Conservation (phyloP, 2,113 vertebrate genomes). For the Porphyrio hochstetteri region DNA sequence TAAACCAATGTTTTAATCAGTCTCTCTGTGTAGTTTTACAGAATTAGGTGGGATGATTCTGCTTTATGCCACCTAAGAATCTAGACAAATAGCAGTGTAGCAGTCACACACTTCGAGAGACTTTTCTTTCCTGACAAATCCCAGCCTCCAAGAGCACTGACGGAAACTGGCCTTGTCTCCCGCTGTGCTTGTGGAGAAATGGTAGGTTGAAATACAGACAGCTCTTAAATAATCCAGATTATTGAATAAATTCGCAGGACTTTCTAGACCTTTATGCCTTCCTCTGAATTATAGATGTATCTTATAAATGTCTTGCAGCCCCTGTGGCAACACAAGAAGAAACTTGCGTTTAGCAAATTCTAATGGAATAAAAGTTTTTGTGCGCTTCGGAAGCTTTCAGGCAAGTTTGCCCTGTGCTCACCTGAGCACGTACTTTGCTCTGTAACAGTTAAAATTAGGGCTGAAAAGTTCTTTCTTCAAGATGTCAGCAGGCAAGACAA, state of each 20-base stretch:
- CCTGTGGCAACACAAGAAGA: neutral
- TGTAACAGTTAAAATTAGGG: neutral
- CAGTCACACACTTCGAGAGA: neutral
- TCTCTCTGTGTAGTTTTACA: neutral
- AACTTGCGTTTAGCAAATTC: neutral
- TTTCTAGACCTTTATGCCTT: neutral
- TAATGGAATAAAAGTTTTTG: neutral
- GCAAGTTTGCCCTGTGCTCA: neutral
- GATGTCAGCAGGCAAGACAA: neutral
- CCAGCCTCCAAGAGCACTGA: neutral
- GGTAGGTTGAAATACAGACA: rapidly evolving
- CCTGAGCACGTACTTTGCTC: neutral
- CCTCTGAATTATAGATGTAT: neutral
- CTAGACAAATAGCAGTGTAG: neutral
- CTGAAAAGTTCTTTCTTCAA: neutral
- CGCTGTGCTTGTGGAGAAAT: rapidly evolving
- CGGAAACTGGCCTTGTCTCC: neutral
- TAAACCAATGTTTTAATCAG: neutral
- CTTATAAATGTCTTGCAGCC: neutral
- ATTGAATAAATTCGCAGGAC: neutral
- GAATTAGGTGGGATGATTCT: neutral
- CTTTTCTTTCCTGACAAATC: neutral
- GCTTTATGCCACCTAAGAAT: neutral
- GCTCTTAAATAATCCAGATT: neutral
- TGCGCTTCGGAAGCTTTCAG: neutral